Evolutionary conservation across 2,888 invertebrate species (phyloP).

Genomic region (Marasmarcha lunaedactyla): DNA sequence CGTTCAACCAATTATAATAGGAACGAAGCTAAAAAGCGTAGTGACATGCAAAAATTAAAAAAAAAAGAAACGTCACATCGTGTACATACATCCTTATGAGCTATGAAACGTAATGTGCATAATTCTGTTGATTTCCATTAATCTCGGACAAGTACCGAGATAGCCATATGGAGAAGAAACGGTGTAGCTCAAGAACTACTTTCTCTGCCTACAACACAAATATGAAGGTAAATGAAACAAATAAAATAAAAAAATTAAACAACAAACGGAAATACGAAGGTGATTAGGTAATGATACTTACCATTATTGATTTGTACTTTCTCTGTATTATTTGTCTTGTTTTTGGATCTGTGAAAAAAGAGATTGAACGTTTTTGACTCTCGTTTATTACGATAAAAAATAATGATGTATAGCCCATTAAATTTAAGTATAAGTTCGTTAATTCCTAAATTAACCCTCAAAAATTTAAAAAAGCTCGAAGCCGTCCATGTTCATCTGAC

Average conservation of each 20-base stretch:
- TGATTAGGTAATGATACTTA: slow-evolving; percentile 64
- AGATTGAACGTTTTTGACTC: too few relatives aligned
- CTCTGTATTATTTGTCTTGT: slow-evolving; percentile 96
- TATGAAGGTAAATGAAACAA: too few relatives aligned
- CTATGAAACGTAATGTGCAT: slow-evolving; percentile 52
- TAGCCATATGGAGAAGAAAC: slow-evolving; percentile 82
- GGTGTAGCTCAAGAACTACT: slow-evolving; percentile 81
- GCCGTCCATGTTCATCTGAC: too few relatives aligned
- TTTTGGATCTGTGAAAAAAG: slow-evolving; percentile 89
- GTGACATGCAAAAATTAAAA: slow-evolving; percentile 32
- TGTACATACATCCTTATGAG: slow-evolving; percentile 54
- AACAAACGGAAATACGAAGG: slow-evolving; percentile 16
- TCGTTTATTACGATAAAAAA: too few relatives aligned
- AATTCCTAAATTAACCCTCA: too few relatives aligned
- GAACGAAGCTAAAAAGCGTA: slow-evolving; percentile 16
- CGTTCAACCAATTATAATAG: slow-evolving; percentile 4
- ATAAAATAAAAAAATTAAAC: slow-evolving; percentile 27
- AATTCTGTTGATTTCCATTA: slow-evolving; percentile 41
- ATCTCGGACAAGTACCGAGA: slow-evolving; percentile 55
- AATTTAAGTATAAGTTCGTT: too few relatives aligned
- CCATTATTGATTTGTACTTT: slow-evolving; percentile 98
- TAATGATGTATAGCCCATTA: too few relatives aligned
- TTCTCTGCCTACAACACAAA: slow-evolving; percentile 79
- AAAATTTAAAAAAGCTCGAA: too few relatives aligned
- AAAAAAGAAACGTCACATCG: slow-evolving; percentile 20